phyloP scores from a whole-genome alignment of 2,888 invertebrate genomes.

The Blomia tropicalis region DNA sequence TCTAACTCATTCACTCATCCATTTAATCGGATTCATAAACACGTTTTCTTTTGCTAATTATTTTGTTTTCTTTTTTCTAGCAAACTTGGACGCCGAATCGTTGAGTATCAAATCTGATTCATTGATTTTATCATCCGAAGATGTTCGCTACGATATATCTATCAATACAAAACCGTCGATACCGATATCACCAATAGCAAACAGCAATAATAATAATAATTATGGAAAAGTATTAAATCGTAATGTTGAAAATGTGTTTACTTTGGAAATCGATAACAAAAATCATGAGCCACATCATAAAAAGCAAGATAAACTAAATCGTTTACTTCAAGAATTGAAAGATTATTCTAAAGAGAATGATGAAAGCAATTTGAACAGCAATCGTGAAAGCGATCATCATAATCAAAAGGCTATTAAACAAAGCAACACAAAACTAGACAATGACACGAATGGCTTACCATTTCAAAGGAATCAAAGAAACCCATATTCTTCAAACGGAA shows the following conservation, averaged over 20 bases:
- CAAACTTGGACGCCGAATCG: background rate
- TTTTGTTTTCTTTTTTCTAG: background rate
- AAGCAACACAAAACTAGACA: no score
- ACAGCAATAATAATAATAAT: background rate
- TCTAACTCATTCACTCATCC: no score
- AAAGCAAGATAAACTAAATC: constrained; percentile 16
- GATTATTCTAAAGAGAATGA: background rate
- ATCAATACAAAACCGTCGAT: no score
- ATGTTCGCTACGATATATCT: background rate
- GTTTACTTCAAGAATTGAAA: constrained; percentile 15
- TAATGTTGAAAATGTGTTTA: background rate
- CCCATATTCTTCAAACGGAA: no score
- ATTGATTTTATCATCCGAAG: background rate
- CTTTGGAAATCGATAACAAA: background rate
- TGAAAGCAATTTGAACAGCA: background rate
- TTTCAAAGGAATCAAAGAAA: no score
- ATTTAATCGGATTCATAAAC: no score
- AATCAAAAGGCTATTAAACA: background rate
- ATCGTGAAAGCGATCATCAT: background rate
- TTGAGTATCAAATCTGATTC: constrained; percentile 3
- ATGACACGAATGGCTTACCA: no score
- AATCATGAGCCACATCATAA: background rate
- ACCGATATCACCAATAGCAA: background rate
- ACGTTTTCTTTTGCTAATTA: no score
- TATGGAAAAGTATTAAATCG: background rate